Conservation (phyloP, 2,888 invertebrate genomes). For the Diaphora mendica region DNA sequence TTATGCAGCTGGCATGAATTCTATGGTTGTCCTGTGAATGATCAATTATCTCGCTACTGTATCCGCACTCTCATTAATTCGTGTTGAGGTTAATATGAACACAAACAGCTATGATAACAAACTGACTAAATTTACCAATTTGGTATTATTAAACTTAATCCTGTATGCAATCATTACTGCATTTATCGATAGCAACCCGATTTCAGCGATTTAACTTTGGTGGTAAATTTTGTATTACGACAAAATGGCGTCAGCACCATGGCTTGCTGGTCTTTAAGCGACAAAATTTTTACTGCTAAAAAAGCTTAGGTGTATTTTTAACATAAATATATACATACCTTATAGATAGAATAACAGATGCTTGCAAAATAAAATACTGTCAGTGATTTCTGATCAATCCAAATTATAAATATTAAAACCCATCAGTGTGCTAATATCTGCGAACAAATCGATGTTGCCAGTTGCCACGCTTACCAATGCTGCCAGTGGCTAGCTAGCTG, state of each 20-base stretch:
- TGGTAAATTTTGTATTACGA: slow-evolving; percentile 29
- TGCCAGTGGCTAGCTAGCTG: not conserved
- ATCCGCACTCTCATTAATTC: not conserved
- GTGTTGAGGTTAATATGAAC: not conserved
- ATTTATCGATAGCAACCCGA: not conserved
- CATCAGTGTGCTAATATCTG: not conserved
- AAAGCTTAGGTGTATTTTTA: not conserved
- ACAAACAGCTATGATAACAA: not conserved
- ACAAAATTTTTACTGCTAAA: not conserved
- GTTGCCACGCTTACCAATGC: not conserved
- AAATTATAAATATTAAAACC: too few relatives aligned
- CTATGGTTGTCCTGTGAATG: too few relatives aligned
- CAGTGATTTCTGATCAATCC: not conserved
- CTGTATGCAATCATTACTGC: not conserved
- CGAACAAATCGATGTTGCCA: not conserved
- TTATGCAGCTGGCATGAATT: not conserved
- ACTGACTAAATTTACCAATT: not conserved
- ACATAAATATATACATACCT: not conserved
- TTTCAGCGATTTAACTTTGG: not conserved
- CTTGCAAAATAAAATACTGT: not conserved
- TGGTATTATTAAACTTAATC: not conserved
- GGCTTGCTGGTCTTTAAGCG: slow-evolving; percentile 3
- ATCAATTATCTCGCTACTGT: not conserved
- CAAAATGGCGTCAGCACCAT: slow-evolving; percentile 46
- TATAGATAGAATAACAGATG: not conserved